Evolutionary conservation across 2,888 invertebrate species (phyloP).

Genomic region (Hermaeophaga mercurialis): DNA sequence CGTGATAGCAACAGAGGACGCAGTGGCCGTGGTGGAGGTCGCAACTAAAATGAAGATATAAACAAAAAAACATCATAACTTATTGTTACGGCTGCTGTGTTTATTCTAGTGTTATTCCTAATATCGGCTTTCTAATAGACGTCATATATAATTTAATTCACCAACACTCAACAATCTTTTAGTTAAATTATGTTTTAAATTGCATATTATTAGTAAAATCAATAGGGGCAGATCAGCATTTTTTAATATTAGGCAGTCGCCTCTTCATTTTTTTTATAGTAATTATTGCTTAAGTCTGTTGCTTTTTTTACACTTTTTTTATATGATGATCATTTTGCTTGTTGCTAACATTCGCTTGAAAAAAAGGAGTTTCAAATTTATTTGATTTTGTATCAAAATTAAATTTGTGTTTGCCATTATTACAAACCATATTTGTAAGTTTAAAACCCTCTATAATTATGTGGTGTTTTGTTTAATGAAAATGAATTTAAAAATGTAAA

Average conservation of each 20-base stretch:
- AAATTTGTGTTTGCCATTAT: no score
- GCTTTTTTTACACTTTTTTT: slow-evolving; percentile 26
- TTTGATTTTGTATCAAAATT: neutral
- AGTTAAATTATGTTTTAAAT: slow-evolving; percentile 30
- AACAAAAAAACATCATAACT: slow-evolving; percentile 37
- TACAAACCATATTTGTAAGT: neutral
- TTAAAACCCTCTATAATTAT: neutral
- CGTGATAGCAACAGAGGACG: slow-evolving; percentile 52
- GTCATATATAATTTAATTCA: neutral
- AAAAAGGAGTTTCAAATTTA: neutral
- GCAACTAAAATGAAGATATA: slow-evolving; percentile 45
- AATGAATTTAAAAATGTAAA: no score
- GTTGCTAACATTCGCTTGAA: slow-evolving; percentile 17
- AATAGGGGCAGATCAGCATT: slow-evolving; percentile 26
- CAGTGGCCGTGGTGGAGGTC: slow-evolving; percentile 51
- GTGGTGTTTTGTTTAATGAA: neutral
- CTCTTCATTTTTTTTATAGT: slow-evolving; percentile 20
- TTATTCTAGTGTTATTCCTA: slow-evolving; percentile 51
- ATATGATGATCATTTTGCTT: slow-evolving; percentile 15
- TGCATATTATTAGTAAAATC: slow-evolving; percentile 38
- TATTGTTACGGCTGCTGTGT: slow-evolving; percentile 53
- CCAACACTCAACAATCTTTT: slow-evolving; percentile 39
- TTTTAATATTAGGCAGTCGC: slow-evolving; percentile 21
- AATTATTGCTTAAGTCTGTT: slow-evolving; percentile 34
- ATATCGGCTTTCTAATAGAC: slow-evolving; percentile 48